Percentiles rank a stretch among this genome's conserved stretches.
These are phyloP conservation scores for Xyrichtys novacula DNA, from an alignment of 2,797 vertebrate genomes.

Conservation along the genomic window DNA sequence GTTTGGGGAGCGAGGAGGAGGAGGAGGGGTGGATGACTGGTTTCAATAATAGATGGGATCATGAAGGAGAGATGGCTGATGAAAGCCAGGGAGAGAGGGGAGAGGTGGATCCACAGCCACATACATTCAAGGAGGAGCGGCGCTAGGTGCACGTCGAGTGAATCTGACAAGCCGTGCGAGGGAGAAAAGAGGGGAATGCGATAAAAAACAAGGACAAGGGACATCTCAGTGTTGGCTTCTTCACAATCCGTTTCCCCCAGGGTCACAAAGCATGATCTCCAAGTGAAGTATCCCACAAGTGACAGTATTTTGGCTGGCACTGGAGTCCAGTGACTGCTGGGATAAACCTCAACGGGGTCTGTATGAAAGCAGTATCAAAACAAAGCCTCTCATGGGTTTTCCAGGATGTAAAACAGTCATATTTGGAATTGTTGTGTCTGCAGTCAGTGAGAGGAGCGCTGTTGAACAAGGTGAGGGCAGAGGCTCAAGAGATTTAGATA, in stretches of 20 bases:
- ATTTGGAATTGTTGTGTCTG: conserved; percentile 46
- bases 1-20: conserved; percentile 52
- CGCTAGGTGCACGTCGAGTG: conserved; percentile 32
- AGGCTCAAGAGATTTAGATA: neutral
- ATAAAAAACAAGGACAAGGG: conserved; percentile 37
- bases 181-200: conserved; percentile 22
- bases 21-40: conserved; percentile 71
- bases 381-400: conserved; percentile 41
- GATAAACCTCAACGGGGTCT: conserved; percentile 70
- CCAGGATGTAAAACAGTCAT: conserved; percentile 42
- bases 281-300: conserved; percentile 62
- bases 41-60: conserved; percentile 88
- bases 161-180: conserved; percentile 60
- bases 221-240: conserved; percentile 57
- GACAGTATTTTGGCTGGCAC: conserved; percentile 69
- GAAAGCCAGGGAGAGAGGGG: conserved; percentile 55
- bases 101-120: conserved; percentile 51
- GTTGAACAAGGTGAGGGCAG: conserved; percentile 4
- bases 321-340: conserved; percentile 59
- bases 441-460: conserved; percentile 10
- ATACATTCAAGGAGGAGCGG: conserved; percentile 40
- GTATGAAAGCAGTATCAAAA: conserved; percentile 53
- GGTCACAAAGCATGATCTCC: conserved; percentile 75
- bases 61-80: conserved; percentile 73
- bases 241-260: conserved; percentile 53